Conservation (phyloP, 2,797 vertebrate species). For the Falco naumanni region DNA sequence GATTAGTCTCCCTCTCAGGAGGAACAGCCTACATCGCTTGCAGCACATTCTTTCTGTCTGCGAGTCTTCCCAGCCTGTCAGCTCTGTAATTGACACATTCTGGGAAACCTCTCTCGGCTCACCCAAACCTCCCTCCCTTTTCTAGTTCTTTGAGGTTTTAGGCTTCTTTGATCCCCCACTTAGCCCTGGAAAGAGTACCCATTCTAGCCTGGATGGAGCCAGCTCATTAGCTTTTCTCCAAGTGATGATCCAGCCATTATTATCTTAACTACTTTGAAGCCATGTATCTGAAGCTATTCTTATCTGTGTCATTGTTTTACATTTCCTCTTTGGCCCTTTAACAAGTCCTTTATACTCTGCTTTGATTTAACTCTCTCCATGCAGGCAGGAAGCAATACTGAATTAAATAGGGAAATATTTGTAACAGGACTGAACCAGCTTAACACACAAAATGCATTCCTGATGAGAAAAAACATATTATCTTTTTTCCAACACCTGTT, state of each 20-base stretch:
- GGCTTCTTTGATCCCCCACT: slow-evolving; percentile 43
- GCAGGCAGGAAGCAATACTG: neutral
- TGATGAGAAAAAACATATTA: neutral
- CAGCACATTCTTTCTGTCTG: neutral
- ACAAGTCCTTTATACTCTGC: neutral
- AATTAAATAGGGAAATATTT: neutral
- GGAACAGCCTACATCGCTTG: neutral
- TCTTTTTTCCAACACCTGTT: neutral
- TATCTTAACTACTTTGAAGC: slow-evolving; percentile 30
- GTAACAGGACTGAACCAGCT: neutral
- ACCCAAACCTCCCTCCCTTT: neutral
- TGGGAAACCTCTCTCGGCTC: slow-evolving; percentile 45
- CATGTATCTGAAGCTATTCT: neutral
- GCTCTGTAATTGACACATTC: slow-evolving; percentile 1
- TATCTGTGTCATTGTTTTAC: slow-evolving; percentile 39
- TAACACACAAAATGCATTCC: neutral
- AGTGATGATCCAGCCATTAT: neutral
- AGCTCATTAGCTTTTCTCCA: neutral
- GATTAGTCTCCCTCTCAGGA: neutral
- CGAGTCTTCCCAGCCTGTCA: slow-evolving; percentile 35
- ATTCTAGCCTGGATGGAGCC: neutral
- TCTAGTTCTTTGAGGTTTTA: slow-evolving; percentile 17
- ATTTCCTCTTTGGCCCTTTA: slow-evolving; percentile 34
- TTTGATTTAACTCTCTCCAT: neutral
- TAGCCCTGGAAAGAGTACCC: neutral